Percentiles rank a stretch among this genome's conserved stretches.
Evolutionary conservation across 2,888 invertebrate genomes (phyloP).

Genomic region (Limnephilus rhombicus): DNA sequence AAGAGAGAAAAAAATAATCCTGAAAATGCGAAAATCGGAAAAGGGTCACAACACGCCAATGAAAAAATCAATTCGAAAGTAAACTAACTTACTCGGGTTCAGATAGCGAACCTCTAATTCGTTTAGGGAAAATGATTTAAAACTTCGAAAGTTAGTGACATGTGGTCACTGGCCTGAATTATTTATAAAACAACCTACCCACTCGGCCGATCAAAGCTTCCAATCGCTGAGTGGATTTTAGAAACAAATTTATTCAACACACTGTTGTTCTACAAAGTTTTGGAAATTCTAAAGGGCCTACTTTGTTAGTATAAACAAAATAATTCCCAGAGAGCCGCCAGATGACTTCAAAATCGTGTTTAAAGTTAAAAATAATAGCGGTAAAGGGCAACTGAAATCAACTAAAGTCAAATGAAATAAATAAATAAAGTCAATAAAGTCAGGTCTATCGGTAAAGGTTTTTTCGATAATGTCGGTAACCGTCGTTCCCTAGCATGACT

Average conservation of each 20-base stretch:
- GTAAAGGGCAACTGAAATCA: background rate
- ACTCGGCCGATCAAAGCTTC: background rate
- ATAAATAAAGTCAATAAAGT: no score
- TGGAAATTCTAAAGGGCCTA: background rate
- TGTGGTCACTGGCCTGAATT: background rate
- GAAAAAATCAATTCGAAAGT: background rate
- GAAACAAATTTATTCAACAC: background rate
- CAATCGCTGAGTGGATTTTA: background rate
- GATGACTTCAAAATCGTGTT: background rate
- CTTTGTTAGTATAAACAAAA: background rate
- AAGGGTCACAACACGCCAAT: background rate
- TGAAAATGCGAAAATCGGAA: background rate
- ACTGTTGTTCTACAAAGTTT: background rate
- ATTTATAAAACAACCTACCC: background rate
- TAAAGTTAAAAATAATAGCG: background rate
- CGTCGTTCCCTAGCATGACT: no score
- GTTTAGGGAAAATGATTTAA: conserved; percentile 1
- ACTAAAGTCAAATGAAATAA: no score
- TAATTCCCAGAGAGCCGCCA: background rate
- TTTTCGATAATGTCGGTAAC: no score
- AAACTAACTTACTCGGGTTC: background rate
- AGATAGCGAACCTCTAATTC: background rate
- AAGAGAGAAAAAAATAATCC: background rate
- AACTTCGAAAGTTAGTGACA: background rate
- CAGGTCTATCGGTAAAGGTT: no score